phyloP scores from a whole-genome alignment of 2,797 vertebrate genomes.

The Micromesistius poutassou region DNA sequence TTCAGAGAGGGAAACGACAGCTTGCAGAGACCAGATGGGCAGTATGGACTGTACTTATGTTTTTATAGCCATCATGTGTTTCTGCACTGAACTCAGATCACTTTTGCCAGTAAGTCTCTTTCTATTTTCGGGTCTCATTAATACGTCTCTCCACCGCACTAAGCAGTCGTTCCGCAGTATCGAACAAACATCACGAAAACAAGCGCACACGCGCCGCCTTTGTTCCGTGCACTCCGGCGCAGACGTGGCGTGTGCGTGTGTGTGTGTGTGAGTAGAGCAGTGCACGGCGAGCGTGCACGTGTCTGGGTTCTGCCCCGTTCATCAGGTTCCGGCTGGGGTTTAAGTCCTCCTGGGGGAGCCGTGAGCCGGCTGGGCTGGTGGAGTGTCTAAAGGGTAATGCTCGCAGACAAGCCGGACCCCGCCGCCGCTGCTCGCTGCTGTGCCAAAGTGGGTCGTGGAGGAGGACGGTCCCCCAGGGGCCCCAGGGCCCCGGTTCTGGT shows the following conservation, averaged over 20 bases:
- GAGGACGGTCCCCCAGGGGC: neutral
- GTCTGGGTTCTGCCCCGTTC: neutral
- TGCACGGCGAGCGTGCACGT: neutral
- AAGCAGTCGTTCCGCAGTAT: neutral
- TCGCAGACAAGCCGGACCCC: conserved; percentile 63
- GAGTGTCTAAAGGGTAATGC: conserved; percentile 61
- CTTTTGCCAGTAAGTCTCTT: neutral
- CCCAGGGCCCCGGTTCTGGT: neutral
- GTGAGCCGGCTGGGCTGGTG: conserved; percentile 40
- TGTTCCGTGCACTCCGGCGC: neutral
- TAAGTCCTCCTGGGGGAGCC: neutral
- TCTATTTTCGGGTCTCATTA: neutral
- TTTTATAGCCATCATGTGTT: conserved; percentile 3
- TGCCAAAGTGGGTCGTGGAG: conserved; percentile 60
- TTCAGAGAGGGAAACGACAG: neutral
- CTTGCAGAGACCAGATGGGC: conserved; percentile 1
- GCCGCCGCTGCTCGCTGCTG: conserved; percentile 48
- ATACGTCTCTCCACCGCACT: neutral
- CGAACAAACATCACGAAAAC: neutral
- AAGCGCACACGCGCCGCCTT: neutral
- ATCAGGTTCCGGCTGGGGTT: neutral
- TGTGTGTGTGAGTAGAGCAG: neutral
- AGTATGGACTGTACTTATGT: neutral
- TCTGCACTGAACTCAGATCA: neutral
- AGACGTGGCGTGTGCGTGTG: neutral